A percentile compares a stretch with the other conserved stretches of the same genome.
Evolutionary conservation across 1,140 invertebrate species (phyloP).

Genomic region (Phocides pigmalion): DNA sequence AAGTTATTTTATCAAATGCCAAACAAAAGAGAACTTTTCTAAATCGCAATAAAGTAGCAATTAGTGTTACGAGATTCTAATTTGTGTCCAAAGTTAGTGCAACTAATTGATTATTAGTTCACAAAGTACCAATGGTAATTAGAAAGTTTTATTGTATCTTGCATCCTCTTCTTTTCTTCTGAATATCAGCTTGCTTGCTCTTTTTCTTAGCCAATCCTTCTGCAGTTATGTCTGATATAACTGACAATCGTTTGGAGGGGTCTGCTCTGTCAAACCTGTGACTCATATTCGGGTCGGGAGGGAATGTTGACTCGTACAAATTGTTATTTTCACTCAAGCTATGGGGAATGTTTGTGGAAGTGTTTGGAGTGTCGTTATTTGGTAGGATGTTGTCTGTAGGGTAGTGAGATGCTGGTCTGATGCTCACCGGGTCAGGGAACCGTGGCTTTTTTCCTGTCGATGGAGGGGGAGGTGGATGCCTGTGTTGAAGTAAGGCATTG

Average conservation of each 20-base stretch:
- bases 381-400: slow-evolving; percentile 60
- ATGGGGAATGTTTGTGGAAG: slow-evolving; percentile 55
- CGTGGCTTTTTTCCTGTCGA: slow-evolving; percentile 69
- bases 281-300: slow-evolving; percentile 50
- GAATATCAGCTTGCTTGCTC: slow-evolving; percentile 65
- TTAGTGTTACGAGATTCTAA: slow-evolving; percentile 12
- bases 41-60: slow-evolving; percentile 6
- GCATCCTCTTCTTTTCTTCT: slow-evolving; percentile 74
- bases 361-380: slow-evolving; percentile 40
- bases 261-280: slow-evolving; percentile 53
- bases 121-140: slow-evolving; percentile 22
- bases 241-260: slow-evolving; percentile 66
- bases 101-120: slow-evolving; percentile 23
- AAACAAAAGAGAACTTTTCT: slow-evolving; percentile 18
- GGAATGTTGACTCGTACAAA: slow-evolving; percentile 62
- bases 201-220: slow-evolving; percentile 74
- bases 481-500: slow-evolving; percentile 56
- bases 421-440: slow-evolving; percentile 76
- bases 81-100: slow-evolving; percentile 24
- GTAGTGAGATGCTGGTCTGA: slow-evolving; percentile 76
- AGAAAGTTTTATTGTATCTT: slow-evolving; percentile 62
- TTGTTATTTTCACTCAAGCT: slow-evolving; percentile 76
- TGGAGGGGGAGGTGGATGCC: slow-evolving; percentile 72
- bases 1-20: neutral
- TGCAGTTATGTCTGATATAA: slow-evolving; percentile 78